A percentile compares a stretch with the other conserved stretches of the same genome.
phyloP scores from a whole-genome alignment of 2,888 invertebrate genomes.

The Poecilobothrus nobilitatus region DNA sequence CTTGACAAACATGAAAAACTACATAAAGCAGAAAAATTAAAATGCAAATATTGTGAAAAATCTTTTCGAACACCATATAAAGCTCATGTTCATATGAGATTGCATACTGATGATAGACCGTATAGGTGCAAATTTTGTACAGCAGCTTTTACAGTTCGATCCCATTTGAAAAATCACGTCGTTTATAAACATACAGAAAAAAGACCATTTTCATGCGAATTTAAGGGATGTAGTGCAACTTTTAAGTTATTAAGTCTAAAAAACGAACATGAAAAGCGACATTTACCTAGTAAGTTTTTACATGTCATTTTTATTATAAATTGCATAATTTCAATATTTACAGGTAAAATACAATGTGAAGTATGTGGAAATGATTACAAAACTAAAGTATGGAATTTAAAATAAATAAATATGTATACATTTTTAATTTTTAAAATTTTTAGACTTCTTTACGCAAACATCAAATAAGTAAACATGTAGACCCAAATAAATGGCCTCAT shows the following conservation, averaged over 20 bases:
- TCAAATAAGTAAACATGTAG: neutral
- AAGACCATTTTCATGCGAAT: neutral
- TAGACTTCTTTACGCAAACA: neutral
- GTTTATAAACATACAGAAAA: neutral
- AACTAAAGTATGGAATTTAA: neutral
- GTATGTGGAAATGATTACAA: neutral
- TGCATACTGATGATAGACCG: slow-evolving; percentile 15
- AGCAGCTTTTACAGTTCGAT: slow-evolving; percentile 2
- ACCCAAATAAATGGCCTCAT: neutral
- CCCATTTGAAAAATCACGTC: slow-evolving; percentile 12
- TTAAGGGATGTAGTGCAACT: neutral
- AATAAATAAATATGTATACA: too few species aligned
- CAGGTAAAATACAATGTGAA: neutral
- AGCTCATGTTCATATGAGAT: slow-evolving; percentile 8
- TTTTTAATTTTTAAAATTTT: neutral
- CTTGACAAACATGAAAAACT: neutral
- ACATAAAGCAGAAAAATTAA: neutral
- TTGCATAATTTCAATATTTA: neutral
- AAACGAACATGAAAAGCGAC: neutral
- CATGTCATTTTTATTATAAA: neutral
- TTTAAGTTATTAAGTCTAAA: neutral
- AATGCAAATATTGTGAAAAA: slow-evolving; percentile 6
- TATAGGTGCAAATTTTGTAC: slow-evolving; percentile 13
- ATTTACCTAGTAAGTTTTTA: neutral
- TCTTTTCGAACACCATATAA: slow-evolving; percentile 7